phyloP scores from a whole-genome alignment of 2,888 invertebrate genomes.

The Tethea ocularis region DNA sequence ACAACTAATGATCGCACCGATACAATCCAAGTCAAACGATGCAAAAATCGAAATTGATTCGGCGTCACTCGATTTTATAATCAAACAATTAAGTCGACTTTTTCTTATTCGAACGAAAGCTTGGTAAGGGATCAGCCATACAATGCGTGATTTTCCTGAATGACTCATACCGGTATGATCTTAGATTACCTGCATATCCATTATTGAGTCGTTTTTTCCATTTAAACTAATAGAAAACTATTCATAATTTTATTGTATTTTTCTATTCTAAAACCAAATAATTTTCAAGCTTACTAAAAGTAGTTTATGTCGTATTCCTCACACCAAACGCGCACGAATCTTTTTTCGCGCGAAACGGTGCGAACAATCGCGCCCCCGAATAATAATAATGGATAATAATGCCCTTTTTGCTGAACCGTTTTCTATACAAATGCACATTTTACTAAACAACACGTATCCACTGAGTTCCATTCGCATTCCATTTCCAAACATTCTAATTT shows the following conservation, averaged over 20 bases:
- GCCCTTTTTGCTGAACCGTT: conserved; percentile 59
- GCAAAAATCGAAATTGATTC: too few relatives aligned
- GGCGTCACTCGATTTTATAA: conserved; percentile 43
- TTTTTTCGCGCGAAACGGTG: conserved; percentile 63
- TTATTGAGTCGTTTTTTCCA: too few relatives aligned
- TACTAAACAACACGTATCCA: conserved; percentile 64
- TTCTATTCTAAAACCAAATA: too few relatives aligned
- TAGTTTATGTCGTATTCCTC: not conserved
- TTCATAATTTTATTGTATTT: too few relatives aligned
- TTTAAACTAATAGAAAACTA: too few relatives aligned
- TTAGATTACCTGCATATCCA: too few relatives aligned
- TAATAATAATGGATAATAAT: conserved; percentile 60
- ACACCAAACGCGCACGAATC: conserved; percentile 22
- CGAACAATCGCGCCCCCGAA: conserved; percentile 61
- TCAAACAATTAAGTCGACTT: conserved; percentile 63
- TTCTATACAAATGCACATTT: conserved; percentile 78
- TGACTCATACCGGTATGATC: too few relatives aligned
- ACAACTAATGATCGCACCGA: too few relatives aligned
- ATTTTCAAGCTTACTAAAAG: not conserved
- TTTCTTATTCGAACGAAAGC: conserved; percentile 19
- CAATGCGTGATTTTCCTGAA: too few relatives aligned
- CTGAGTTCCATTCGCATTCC: conserved; percentile 55
- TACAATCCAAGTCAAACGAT: too few relatives aligned
- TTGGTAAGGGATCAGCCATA: not conserved
- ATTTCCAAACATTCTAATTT: conserved; percentile 20